Conservation (phyloP, 1,140 invertebrate species). For the Drosophila teissieri region DNA sequence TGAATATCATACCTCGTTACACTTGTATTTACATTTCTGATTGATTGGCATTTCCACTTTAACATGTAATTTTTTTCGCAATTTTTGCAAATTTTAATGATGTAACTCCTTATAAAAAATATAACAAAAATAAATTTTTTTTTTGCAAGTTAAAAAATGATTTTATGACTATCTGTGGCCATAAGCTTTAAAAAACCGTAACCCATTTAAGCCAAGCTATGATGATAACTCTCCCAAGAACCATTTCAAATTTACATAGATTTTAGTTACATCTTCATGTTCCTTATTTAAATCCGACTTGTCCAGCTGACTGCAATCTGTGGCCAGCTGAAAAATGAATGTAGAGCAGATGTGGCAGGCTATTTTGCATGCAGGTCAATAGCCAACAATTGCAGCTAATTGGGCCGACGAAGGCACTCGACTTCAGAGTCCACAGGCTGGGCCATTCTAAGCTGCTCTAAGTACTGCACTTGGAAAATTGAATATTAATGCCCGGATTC, state of each 20-base stretch:
- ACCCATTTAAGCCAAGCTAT: too few species aligned
- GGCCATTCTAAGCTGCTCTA: constrained; percentile 60
- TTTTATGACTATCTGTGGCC: too few species aligned
- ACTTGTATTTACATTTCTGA: too few species aligned
- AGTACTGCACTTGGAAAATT: constrained; percentile 70
- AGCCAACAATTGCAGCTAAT: constrained; percentile 74
- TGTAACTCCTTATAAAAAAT: too few species aligned
- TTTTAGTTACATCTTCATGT: not conserved
- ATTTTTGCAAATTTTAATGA: too few species aligned
- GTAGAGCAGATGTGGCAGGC: constrained; percentile 49
- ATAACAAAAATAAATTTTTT: not conserved
- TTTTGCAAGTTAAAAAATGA: not conserved
- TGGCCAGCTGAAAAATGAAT: constrained; percentile 9
- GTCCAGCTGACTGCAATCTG: constrained; percentile 5
- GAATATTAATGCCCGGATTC: constrained; percentile 73
- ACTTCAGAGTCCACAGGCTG: constrained; percentile 1
- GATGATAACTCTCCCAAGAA: not conserved
- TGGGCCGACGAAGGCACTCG: constrained; percentile 42
- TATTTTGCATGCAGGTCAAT: constrained; percentile 47
- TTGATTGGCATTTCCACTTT: too few species aligned
- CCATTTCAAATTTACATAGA: not conserved
- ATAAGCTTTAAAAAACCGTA: too few species aligned
- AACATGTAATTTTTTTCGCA: too few species aligned
- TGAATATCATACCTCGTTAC: too few species aligned
- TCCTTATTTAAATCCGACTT: constrained; percentile 13